These are phyloP conservation scores for Tarsius wallacei DNA, from an alignment of 2,797 vertebrate genomes.

Conservation along the genomic window DNA sequence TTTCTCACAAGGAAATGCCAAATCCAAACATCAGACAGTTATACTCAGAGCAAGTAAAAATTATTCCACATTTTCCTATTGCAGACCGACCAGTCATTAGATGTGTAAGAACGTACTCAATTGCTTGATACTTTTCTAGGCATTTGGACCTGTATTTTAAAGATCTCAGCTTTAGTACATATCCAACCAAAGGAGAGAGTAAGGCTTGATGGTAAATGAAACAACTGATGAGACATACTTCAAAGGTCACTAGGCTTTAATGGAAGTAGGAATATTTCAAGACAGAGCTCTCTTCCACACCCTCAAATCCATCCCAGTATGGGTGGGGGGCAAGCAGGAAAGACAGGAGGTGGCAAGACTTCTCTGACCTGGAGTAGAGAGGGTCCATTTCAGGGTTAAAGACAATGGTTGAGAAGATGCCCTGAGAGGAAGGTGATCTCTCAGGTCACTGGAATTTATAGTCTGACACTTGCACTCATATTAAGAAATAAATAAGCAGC, in stretches of 20 bases:
- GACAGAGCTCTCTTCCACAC: background rate
- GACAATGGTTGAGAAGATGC: background rate
- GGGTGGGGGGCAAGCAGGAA: background rate
- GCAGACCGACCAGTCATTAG: constrained; percentile 24
- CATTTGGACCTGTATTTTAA: background rate
- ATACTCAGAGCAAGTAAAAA: constrained; percentile 79
- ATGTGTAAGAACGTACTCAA: background rate
- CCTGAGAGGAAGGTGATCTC: background rate
- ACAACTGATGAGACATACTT: background rate
- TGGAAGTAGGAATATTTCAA: constrained; percentile 17
- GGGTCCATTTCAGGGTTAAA: background rate
- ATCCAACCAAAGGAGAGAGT: background rate
- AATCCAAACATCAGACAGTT: constrained; percentile 81
- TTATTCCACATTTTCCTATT: constrained; percentile 80
- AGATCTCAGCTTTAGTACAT: constrained; percentile 51
- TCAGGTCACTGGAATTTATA: background rate
- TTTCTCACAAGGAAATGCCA: constrained; percentile 80
- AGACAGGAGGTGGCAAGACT: rapidly evolving
- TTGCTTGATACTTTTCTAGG: background rate
- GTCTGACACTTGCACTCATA: background rate
- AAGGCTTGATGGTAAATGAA: background rate
- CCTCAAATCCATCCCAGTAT: background rate
- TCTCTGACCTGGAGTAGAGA: background rate
- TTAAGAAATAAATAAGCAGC: background rate
- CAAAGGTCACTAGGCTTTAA: background rate